A percentile compares a stretch with the other conserved stretches of the same genome.
These are phyloP conservation scores for Emydocephalus ijimae DNA, from an alignment of 2,113 vertebrate genomes.

Conservation along the genomic window DNA sequence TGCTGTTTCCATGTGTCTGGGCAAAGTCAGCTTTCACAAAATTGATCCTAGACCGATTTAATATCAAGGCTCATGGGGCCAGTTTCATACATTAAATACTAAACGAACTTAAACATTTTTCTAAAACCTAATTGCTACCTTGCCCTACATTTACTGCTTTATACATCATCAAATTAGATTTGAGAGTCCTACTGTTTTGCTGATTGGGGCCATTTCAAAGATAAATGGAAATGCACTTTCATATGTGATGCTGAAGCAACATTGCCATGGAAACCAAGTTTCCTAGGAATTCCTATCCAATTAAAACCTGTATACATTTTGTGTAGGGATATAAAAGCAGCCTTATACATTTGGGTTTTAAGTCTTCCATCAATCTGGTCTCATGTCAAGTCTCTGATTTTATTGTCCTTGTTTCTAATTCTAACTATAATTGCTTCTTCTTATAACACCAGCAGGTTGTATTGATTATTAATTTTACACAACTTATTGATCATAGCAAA, in stretches of 20 bases:
- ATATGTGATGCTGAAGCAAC: background rate
- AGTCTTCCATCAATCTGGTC: background rate
- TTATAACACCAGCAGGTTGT: background rate
- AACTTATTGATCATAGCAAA: background rate
- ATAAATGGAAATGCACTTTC: background rate
- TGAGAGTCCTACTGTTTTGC: background rate
- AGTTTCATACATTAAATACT: slow-evolving; percentile 6
- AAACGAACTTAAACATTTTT: background rate
- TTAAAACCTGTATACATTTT: background rate
- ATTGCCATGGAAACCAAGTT: background rate
- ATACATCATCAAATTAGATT: background rate
- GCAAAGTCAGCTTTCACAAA: background rate
- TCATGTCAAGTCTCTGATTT: background rate
- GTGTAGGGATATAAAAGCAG: background rate
- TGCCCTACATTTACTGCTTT: background rate
- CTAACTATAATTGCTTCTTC: background rate
- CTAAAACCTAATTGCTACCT: background rate
- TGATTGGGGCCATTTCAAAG: background rate
- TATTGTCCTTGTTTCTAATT: background rate
- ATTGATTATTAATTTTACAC: background rate
- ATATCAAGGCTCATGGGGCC: background rate
- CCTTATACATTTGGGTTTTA: background rate
- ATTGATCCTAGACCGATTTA: background rate
- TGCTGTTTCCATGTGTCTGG: too few species aligned
- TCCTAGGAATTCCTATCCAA: background rate